These are phyloP conservation scores for Leptobrachium ailaonicum DNA, from an alignment of 2,113 vertebrate species.

Conservation along the genomic window DNA sequence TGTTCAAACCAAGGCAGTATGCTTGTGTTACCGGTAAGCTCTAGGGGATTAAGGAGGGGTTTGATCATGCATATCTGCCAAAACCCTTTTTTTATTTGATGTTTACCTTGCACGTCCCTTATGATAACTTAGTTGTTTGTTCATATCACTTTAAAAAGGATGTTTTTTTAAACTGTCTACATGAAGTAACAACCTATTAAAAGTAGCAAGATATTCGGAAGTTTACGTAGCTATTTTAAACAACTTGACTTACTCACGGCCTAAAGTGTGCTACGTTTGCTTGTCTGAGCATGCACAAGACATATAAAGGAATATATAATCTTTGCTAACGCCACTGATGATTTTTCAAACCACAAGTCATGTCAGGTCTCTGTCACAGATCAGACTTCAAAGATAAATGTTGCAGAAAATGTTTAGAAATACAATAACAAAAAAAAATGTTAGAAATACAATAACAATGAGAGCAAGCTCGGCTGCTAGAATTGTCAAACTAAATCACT, in stretches of 20 bases:
- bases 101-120: constrained; percentile 4
- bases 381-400: constrained; percentile 26
- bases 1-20: not conserved
- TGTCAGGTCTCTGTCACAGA: constrained; percentile 22
- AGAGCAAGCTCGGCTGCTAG: not conserved
- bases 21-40: not conserved
- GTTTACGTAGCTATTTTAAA: constrained; percentile 4
- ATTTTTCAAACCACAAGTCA: constrained; percentile 34
- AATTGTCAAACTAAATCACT: not conserved
- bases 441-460: not conserved
- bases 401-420: not conserved
- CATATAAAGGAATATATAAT: constrained; percentile 10
- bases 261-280: not conserved
- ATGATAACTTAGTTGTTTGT: constrained; percentile 1
- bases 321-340: constrained; percentile 5
- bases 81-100: not conserved
- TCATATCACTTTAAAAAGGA: not conserved
- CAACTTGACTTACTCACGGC: not conserved
- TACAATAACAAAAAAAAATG: not conserved
- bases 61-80: constrained; percentile 3
- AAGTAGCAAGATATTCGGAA: constrained; percentile 1
- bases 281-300: constrained; percentile 15
- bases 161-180: constrained; percentile 3
- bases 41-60: constrained; percentile 16
- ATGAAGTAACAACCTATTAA: not conserved